These are phyloP conservation scores for Erythrocebus patas DNA, from an alignment of 2,113 vertebrate species.

Conservation along the genomic window DNA sequence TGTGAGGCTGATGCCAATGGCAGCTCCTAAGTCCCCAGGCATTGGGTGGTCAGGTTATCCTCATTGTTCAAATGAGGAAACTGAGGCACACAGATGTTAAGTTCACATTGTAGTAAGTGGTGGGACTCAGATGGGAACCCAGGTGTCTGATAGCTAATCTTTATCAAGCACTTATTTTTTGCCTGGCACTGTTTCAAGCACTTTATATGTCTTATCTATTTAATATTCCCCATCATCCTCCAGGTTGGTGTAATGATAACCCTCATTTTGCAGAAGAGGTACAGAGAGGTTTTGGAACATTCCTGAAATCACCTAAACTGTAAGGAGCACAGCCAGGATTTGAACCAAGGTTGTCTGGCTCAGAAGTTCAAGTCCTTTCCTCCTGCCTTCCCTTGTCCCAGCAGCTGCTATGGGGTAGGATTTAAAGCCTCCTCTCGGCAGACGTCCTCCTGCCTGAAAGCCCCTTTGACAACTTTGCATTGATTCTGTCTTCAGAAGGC, in stretches of 20 bases:
- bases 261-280: not conserved
- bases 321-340: not conserved
- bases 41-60: not conserved
- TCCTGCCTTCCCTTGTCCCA: not conserved
- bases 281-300: not conserved
- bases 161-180: not conserved
- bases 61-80: not conserved
- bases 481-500: not conserved
- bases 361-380: not conserved
- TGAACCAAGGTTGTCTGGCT: not conserved
- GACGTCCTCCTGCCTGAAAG: not conserved
- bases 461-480: not conserved
- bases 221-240: not conserved
- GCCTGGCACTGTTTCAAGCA: not conserved
- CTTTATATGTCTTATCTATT: not conserved
- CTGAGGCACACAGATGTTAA: not conserved
- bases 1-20: not conserved
- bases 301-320: not conserved
- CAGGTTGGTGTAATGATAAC: not conserved
- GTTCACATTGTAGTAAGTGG: not conserved
- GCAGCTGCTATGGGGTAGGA: not conserved
- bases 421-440: not conserved
- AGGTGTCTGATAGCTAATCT: not conserved
- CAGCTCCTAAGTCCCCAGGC: not conserved
- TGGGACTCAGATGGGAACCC: not conserved